A percentile compares a stretch with the other conserved stretches of the same genome.
These are phyloP conservation scores for Lytechinus pictus DNA, from an alignment of 35 echinoderm and acorn worm species.

Conservation along the genomic window DNA sequence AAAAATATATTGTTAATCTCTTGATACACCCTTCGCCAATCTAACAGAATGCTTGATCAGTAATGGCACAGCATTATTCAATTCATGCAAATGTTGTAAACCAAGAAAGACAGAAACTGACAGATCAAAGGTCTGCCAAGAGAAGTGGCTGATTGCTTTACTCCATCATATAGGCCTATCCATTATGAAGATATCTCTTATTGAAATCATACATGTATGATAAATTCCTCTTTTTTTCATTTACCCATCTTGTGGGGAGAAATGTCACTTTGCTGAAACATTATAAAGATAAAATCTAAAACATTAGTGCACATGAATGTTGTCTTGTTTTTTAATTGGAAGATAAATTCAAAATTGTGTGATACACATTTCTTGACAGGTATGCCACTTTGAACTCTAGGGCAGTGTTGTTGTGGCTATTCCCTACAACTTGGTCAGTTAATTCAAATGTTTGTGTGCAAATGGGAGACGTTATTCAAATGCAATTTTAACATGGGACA, in stretches of 20 bases:
- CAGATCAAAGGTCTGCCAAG: not conserved
- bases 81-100: not conserved
- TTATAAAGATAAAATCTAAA: too few relatives aligned
- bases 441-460: not conserved
- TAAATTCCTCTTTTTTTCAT: not conserved
- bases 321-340: not conserved
- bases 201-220: too few relatives aligned
- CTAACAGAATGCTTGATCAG: not conserved
- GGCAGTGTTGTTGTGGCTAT: not conserved
- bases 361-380: too few relatives aligned
- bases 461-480: not conserved
- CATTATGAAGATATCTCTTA: too few relatives aligned
- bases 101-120: not conserved
- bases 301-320: too few relatives aligned
- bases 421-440: not conserved
- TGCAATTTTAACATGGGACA: not conserved
- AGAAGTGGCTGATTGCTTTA: not conserved
- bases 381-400: not conserved
- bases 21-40: not conserved
- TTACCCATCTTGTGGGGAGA: not conserved
- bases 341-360: too few relatives aligned
- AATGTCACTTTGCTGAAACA: not conserved
- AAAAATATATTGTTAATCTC: too few relatives aligned
- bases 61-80: not conserved
- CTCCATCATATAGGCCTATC: too few relatives aligned